phyloP scores from a whole-genome alignment of 2,888 invertebrate species.

The Pemphredon lugubris region DNA sequence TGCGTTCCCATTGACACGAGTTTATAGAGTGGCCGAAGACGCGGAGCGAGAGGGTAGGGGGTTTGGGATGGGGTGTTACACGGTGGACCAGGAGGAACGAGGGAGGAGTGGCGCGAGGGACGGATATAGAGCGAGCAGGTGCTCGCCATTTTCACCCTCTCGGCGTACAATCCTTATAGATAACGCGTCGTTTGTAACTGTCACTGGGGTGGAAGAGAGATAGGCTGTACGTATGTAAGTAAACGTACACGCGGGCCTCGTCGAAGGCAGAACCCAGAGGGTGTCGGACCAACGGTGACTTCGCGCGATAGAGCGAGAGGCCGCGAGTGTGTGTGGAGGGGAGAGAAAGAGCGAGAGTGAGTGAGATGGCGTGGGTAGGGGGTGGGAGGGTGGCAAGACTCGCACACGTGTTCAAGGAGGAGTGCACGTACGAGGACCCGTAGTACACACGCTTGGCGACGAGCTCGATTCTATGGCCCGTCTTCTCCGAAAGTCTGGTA shows the following conservation, averaged over 20 bases:
- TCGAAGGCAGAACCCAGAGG: slow-evolving; percentile 46
- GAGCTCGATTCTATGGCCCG: slow-evolving; percentile 40
- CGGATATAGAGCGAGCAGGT: slow-evolving; percentile 73
- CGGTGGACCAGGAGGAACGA: slow-evolving; percentile 15
- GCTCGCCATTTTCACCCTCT: slow-evolving; percentile 75
- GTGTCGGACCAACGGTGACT: slow-evolving; percentile 25
- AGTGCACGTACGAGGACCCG: slow-evolving; percentile 1
- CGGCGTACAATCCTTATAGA: slow-evolving; percentile 76
- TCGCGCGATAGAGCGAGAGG: slow-evolving; percentile 14
- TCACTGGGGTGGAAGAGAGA: slow-evolving; percentile 68
- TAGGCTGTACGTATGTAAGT: slow-evolving; percentile 48
- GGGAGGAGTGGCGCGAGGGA: slow-evolving; percentile 14
- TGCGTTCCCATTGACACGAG: slow-evolving; percentile 71
- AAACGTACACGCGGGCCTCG: slow-evolving; percentile 29
- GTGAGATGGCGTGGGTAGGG: no score
- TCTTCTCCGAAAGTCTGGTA: slow-evolving; percentile 34
- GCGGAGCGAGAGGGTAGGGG: slow-evolving; percentile 31
- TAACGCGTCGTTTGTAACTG: slow-evolving; percentile 80
- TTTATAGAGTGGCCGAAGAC: slow-evolving; percentile 64
- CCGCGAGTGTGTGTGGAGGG: slow-evolving; percentile 12
- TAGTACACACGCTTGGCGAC: slow-evolving; percentile 7
- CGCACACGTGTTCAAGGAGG: slow-evolving; percentile 4
- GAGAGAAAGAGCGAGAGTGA: neutral
- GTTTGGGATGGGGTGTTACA: no score
- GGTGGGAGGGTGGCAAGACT: slow-evolving; percentile 9